These are phyloP conservation scores for Hedya salicella DNA, from an alignment of 2,888 invertebrate species.

Conservation along the genomic window DNA sequence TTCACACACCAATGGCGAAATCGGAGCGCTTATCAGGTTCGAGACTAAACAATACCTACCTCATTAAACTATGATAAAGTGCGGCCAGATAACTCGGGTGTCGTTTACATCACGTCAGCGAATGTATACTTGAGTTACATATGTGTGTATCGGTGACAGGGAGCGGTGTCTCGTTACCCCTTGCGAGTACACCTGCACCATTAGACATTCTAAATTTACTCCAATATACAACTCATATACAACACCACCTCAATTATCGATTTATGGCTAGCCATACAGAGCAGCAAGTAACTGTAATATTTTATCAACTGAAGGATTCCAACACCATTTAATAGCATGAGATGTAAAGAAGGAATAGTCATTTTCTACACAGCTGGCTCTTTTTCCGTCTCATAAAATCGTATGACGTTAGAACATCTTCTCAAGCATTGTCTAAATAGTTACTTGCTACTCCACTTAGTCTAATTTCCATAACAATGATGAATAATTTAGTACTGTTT, in stretches of 20 bases:
- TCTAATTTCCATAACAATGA: conserved; percentile 21
- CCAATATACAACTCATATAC: conserved; percentile 19
- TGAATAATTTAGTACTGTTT: conserved; percentile 27
- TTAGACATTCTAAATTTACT: conserved; percentile 31
- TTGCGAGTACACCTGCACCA: conserved; percentile 19
- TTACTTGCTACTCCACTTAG: conserved; percentile 28
- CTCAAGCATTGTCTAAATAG: conserved; percentile 26
- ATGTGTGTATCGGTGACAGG: conserved; percentile 29
- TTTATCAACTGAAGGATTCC: not conserved
- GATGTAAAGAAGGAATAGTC: conserved; percentile 3
- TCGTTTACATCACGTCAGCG: conserved; percentile 33
- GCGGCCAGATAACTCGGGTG: conserved; percentile 30
- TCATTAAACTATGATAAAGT: conserved; percentile 39
- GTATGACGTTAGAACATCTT: conserved; percentile 15
- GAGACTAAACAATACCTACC: conserved; percentile 31
- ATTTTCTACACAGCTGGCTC: conserved; percentile 21
- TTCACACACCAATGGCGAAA: conserved; percentile 7
- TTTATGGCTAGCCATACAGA: not conserved
- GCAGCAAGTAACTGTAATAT: conserved; percentile 6
- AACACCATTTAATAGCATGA: conserved; percentile 1
- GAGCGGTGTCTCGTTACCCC: conserved; percentile 29
- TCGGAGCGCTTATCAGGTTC: conserved; percentile 3
- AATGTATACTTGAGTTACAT: conserved; percentile 36
- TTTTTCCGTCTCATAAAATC: conserved; percentile 22
- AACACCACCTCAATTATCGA: conserved; percentile 20